These are phyloP conservation scores for Catharus fuscescens DNA, from an alignment of 2,113 vertebrate genomes.

Conservation along the genomic window DNA sequence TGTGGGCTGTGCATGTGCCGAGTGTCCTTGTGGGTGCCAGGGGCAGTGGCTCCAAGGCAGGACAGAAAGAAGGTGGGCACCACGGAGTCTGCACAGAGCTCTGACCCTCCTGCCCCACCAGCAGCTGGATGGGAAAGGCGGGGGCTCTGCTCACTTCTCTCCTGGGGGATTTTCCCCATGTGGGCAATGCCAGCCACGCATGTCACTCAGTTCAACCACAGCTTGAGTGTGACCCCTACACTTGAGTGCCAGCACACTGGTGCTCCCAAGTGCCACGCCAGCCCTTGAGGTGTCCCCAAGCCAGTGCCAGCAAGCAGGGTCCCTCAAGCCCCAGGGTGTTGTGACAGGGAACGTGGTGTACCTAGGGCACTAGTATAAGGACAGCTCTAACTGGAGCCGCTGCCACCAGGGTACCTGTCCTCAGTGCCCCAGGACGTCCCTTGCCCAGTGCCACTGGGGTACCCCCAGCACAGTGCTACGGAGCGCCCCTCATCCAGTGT, in stretches of 20 bases:
- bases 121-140: background rate
- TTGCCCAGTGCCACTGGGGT: background rate
- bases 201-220: background rate
- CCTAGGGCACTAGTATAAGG: fast-evolving
- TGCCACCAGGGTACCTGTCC: background rate
- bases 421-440: background rate
- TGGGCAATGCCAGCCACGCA: background rate
- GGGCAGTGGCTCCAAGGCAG: background rate
- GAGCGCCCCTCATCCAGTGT: background rate
- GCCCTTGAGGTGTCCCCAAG: background rate
- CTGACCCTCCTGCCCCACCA: background rate
- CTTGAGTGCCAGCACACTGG: background rate
- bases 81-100: background rate
- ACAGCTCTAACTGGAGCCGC: background rate
- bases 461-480: fast-evolving
- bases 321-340: background rate
- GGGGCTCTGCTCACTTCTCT: background rate
- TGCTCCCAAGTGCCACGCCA: background rate
- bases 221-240: background rate
- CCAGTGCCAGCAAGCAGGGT: background rate
- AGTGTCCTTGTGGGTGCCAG: background rate
- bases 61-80: background rate
- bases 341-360: background rate
- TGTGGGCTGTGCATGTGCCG: background rate
- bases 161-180: background rate